Evolutionary conservation across 2,113 vertebrate genomes (phyloP).

Genomic region (Carettochelys insculpta): DNA sequence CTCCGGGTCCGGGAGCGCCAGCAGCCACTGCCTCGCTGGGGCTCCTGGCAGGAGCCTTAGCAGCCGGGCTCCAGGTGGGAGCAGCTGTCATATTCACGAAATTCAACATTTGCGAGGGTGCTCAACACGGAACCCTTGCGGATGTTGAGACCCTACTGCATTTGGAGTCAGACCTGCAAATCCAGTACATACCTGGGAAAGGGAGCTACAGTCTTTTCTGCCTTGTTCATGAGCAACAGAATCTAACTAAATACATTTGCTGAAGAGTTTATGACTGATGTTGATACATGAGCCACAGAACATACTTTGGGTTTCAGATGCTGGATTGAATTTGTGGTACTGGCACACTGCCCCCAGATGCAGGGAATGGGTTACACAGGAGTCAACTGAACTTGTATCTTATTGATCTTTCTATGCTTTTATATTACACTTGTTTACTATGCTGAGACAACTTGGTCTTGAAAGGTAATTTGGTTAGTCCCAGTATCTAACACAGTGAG

Average conservation of each 20-base stretch:
- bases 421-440: neutral
- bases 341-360: neutral
- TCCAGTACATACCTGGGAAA: neutral
- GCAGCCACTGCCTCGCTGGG: no score
- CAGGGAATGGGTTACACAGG: neutral
- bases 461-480: neutral
- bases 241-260: neutral
- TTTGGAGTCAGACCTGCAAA: neutral
- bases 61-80: no score
- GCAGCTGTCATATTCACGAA: no score
- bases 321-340: neutral
- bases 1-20: no score
- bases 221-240: neutral
- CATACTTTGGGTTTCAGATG: neutral
- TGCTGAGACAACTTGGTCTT: fast-evolving
- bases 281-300: neutral
- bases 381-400: neutral
- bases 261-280: neutral
- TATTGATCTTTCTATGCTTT: neutral
- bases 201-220: neutral
- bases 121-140: no score
- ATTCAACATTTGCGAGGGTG: no score
- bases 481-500: fast-evolving
- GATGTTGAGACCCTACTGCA: no score
- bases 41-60: no score